Evolutionary conservation across 2,888 invertebrate species (phyloP).

Genomic region (Miltochrista miniata): DNA sequence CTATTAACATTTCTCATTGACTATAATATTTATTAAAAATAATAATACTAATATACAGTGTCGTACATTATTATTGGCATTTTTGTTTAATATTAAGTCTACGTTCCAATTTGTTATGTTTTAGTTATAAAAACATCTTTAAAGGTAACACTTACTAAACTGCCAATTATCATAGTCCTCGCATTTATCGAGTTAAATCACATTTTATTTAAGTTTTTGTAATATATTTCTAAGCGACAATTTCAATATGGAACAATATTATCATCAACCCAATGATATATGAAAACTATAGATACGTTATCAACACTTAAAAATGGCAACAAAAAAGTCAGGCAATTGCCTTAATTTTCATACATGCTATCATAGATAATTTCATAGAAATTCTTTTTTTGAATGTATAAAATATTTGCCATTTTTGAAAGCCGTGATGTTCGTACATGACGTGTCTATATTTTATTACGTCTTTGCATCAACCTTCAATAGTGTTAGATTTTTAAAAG

Average conservation of each 20-base stretch:
- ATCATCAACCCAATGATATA: too few species aligned
- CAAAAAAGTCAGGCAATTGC: too few species aligned
- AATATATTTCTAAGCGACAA: slow-evolving; percentile 37
- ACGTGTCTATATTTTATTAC: too few species aligned
- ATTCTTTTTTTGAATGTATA: too few species aligned
- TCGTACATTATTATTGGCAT: slow-evolving; percentile 79
- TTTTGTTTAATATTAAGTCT: slow-evolving; percentile 58
- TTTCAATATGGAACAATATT: slow-evolving; percentile 1
- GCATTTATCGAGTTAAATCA: slow-evolving; percentile 61
- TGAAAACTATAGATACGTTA: too few species aligned
- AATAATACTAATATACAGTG: slow-evolving; percentile 48
- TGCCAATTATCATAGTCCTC: slow-evolving; percentile 75
- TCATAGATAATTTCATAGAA: too few species aligned
- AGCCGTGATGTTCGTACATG: too few species aligned
- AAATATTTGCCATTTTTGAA: too few species aligned
- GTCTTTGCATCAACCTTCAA: too few species aligned
- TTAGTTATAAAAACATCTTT: slow-evolving; percentile 35
- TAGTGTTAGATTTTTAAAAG: too few species aligned
- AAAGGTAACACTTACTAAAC: slow-evolving; percentile 52
- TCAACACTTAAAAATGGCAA: too few species aligned
- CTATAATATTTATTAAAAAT: slow-evolving; percentile 46
- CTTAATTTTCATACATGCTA: too few species aligned
- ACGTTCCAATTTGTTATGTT: slow-evolving; percentile 59
- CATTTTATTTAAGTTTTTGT: slow-evolving; percentile 40
- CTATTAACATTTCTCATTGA: slow-evolving; percentile 46